Evolutionary conservation across 2,888 invertebrate species (phyloP), one percentile per base, ranked within the genome.

Genomic region (Nemotelus pantherinus): DNA sequence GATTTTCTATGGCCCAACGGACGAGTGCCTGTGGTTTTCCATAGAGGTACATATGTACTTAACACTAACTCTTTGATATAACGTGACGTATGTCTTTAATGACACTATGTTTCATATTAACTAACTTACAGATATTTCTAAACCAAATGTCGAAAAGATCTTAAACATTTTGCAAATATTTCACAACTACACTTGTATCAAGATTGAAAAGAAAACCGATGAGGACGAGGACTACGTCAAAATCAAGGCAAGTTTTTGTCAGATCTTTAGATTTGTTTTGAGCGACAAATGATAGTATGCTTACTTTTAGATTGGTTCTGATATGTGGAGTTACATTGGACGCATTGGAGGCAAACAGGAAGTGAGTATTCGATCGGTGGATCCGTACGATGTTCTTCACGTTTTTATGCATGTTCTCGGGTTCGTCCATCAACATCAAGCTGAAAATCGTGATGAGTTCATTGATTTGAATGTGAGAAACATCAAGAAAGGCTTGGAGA

Each of bases 311-410:
- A 3, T 64, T 44, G 64, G 43, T 43, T 4, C 5, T 3, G 7
- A 41, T 7, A 64, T 64, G 39, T 4, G 7, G 5, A 41, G 10
- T 25, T 68, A 71, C 41, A 47, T 71, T 53, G 71, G 71, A 3
- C 50, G 71, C 25, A n/a, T 71, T 41, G 71, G 71, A 10, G 71
- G 71, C 39, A 47, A 41, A 71, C 71, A 71, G 25, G 71, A 41
- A 2, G 50, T 55, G 3, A 55, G 10, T 55, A 25, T 71, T 4
- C 5, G 4, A 7, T 4, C 6, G 43, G 55, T 71, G 4, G 39
- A 5, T 3, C 5, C 7, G 7, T 55, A 55, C 10, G 9, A 71
- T 25, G 55, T 71, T 43, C 43, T 55, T 6, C 71, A 71, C 55
- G 55, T 25, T 7, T 55, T 71, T 41, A 55, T 71, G 55, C 71